Evolutionary conservation across 2,888 invertebrate species (phyloP).

Genomic region (Zootermopsis nevadensis): DNA sequence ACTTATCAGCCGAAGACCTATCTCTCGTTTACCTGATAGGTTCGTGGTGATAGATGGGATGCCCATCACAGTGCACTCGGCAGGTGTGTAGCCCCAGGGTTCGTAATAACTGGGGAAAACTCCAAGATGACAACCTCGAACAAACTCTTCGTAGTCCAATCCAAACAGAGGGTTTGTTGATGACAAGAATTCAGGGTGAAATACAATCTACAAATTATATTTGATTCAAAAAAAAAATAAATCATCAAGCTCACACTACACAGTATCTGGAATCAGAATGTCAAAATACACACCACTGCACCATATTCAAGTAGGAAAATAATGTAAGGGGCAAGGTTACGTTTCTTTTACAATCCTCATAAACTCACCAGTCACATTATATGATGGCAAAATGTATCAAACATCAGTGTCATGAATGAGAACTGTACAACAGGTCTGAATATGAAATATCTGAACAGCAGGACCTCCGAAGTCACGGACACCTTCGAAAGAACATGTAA

Average conservation of each 20-base stretch:
- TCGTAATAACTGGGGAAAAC: conserved; percentile 99
- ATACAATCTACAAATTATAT: conserved; percentile 79
- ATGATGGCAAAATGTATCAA: no score
- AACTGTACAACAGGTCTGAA: no score
- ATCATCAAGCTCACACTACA: no score
- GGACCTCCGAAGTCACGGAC: not conserved
- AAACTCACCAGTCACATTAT: no score
- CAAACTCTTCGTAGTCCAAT: conserved; percentile 99
- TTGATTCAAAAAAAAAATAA: no score
- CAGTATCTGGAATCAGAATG: no score
- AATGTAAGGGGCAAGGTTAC: no score
- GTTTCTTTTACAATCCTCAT: no score
- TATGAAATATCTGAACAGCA: no score
- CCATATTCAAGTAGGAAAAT: no score
- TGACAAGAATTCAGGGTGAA: conserved; percentile 98
- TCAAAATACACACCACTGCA: no score
- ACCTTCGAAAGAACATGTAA: not conserved
- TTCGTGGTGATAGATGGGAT: conserved; percentile 99
- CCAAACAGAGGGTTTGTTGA: conserved; percentile 98
- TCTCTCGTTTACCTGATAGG: conserved; percentile 76
- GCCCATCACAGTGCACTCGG: conserved; percentile 99
- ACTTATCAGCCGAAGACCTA: not conserved
- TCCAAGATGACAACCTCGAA: conserved; percentile 97
- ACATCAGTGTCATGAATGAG: no score
- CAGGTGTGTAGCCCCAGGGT: conserved; percentile 99